Evolutionary conservation across 1,140 invertebrate genomes (phyloP).

Genomic region (Leucophenga varia): DNA sequence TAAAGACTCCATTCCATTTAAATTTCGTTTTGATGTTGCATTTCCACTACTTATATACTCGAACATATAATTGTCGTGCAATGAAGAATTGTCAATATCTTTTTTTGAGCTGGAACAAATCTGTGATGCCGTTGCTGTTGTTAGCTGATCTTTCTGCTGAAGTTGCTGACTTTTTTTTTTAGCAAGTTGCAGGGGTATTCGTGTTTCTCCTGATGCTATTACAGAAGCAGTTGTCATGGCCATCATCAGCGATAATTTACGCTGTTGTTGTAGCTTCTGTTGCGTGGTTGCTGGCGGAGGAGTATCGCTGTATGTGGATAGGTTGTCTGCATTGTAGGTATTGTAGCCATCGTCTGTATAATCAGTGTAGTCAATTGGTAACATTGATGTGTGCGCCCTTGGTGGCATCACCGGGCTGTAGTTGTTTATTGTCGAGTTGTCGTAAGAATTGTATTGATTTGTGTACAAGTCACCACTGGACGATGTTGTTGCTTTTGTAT

Average conservation of each 20-base stretch:
- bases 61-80: too few relatives aligned
- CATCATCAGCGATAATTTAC: slow-evolving; percentile 46
- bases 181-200: slow-evolving; percentile 28
- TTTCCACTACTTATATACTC: too few relatives aligned
- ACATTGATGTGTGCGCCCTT: slow-evolving; percentile 40
- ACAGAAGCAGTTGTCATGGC: slow-evolving; percentile 53
- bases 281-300: slow-evolving; percentile 28
- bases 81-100: background rate
- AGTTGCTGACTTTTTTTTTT: slow-evolving; percentile 11
- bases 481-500: slow-evolving; percentile 9
- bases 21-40: too few relatives aligned
- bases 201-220: slow-evolving; percentile 50
- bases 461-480: slow-evolving; percentile 1
- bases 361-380: slow-evolving; percentile 62
- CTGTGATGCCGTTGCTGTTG: background rate
- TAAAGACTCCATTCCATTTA: too few relatives aligned
- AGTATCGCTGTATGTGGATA: slow-evolving; percentile 42
- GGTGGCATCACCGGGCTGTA: slow-evolving; percentile 14
- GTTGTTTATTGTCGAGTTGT: slow-evolving; percentile 7
- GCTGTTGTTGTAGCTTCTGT: slow-evolving; percentile 39
- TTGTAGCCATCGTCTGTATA: slow-evolving; percentile 71
- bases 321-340: slow-evolving; percentile 32
- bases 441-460: background rate
- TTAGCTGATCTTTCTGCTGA: background rate
- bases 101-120: too few relatives aligned